These are phyloP conservation scores for Brienomyrus longianalis DNA, from an alignment of 2,113 vertebrate genomes.

Conservation along the genomic window DNA sequence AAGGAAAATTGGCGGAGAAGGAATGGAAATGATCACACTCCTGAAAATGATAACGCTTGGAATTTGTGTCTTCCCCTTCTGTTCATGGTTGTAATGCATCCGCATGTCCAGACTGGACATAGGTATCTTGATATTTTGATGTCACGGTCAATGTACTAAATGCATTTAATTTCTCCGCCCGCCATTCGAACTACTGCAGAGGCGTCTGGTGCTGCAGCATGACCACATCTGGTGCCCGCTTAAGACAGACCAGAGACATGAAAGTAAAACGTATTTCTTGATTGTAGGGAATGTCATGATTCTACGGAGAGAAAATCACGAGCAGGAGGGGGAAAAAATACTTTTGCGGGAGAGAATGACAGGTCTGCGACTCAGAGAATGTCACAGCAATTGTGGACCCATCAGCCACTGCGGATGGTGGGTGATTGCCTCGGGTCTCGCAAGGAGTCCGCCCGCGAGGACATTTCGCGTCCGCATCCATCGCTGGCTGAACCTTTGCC, in stretches of 20 bases:
- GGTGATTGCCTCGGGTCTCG: conserved; percentile 97
- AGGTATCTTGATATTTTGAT: not conserved
- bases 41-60: not conserved
- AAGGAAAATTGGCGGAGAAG: not conserved
- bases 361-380: conserved; percentile 92
- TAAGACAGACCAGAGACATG: conserved; percentile 22
- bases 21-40: not conserved
- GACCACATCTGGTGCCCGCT: not conserved
- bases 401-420: conserved; percentile 90
- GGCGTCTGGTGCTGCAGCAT: not conserved
- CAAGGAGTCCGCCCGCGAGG: conserved; percentile 86
- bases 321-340: conserved; percentile 62
- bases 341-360: conserved; percentile 83
- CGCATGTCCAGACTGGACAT: not conserved
- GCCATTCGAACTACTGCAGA: not conserved
- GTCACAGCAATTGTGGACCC: conserved; percentile 99
- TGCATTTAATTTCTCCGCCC: not conserved
- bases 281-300: conserved; percentile 62
- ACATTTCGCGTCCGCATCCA: conserved; percentile 82
- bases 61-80: not conserved
- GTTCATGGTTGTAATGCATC: not conserved
- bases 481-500: conserved; percentile 94
- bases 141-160: not conserved
- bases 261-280: conserved; percentile 33
- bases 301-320: conserved; percentile 69